These are phyloP conservation scores for Eulemur coronatus DNA, from an alignment of 2,797 vertebrate species.

Conservation along the genomic window DNA sequence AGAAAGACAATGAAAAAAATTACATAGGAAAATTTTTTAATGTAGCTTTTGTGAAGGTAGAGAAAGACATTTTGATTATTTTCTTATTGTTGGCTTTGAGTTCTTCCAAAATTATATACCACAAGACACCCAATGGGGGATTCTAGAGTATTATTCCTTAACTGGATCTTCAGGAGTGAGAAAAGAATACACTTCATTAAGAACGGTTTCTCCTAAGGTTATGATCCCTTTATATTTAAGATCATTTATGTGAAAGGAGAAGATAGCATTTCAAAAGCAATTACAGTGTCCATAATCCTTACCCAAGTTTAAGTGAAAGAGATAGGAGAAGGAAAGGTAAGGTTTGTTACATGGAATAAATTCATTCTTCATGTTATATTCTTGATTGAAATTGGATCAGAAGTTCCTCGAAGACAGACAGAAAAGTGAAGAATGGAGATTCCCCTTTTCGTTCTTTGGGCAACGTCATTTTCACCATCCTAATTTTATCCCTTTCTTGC, in stretches of 20 bases:
- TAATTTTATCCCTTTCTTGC: not conserved
- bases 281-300: not conserved
- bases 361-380: not conserved
- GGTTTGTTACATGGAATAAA: not conserved
- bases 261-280: not conserved
- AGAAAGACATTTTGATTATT: not conserved
- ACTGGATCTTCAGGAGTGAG: not conserved
- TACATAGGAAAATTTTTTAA: not conserved
- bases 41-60: not conserved
- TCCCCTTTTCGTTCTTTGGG: not conserved
- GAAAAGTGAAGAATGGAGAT: not conserved
- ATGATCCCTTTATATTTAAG: not conserved
- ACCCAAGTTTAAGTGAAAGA: not conserved
- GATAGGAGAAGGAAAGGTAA: not conserved
- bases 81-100: not conserved
- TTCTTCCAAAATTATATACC: not conserved
- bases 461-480: not conserved
- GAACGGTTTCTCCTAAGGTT: not conserved
- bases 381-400: not conserved
- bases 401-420: not conserved
- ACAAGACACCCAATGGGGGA: rapidly evolving
- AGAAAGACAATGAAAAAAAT: not conserved
- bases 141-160: not conserved
- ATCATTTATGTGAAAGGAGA: not conserved
- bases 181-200: not conserved